Evolutionary conservation across 2,797 vertebrate genomes (phyloP).

Genomic region (Spondyliosoma cantharus): DNA sequence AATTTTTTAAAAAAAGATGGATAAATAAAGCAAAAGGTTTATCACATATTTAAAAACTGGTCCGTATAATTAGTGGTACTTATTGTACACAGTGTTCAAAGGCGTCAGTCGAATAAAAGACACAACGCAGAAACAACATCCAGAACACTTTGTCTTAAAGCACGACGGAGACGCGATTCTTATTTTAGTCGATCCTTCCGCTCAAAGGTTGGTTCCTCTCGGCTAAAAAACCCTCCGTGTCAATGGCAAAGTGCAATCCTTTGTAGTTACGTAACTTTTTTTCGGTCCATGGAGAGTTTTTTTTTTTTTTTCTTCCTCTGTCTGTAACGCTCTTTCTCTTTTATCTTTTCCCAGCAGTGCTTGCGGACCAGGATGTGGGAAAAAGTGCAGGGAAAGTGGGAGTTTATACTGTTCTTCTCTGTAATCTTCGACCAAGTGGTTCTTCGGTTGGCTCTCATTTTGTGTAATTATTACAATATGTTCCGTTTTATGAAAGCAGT

Average conservation of each 20-base stretch:
- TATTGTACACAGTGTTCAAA: neutral
- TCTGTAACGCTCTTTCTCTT: neutral
- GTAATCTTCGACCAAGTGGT: constrained; percentile 18
- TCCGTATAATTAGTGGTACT: neutral
- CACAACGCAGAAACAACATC: neutral
- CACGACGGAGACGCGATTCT: neutral
- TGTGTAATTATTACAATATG: neutral
- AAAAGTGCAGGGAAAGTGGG: constrained; percentile 23
- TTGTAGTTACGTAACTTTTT: constrained; percentile 58
- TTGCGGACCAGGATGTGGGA: constrained; percentile 22
- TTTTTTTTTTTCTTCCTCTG: neutral
- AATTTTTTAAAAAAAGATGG: neutral
- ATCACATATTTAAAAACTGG: neutral
- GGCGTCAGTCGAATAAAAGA: neutral
- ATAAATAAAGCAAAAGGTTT: no score
- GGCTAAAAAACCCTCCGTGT: constrained; percentile 18
- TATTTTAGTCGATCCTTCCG: constrained; percentile 37
- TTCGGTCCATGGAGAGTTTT: constrained; percentile 11
- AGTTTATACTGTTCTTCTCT: constrained; percentile 42
- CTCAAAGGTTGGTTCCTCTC: constrained; percentile 12
- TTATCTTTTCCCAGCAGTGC: constrained; percentile 49
- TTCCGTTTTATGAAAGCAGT: neutral
- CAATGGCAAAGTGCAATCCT: constrained; percentile 10
- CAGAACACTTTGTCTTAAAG: neutral
- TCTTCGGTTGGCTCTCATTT: constrained; percentile 17